Evolutionary conservation across 2,113 vertebrate species (phyloP), one percentile per base, ranked within the genome.

Genomic region (Xenopus laevis): DNA sequence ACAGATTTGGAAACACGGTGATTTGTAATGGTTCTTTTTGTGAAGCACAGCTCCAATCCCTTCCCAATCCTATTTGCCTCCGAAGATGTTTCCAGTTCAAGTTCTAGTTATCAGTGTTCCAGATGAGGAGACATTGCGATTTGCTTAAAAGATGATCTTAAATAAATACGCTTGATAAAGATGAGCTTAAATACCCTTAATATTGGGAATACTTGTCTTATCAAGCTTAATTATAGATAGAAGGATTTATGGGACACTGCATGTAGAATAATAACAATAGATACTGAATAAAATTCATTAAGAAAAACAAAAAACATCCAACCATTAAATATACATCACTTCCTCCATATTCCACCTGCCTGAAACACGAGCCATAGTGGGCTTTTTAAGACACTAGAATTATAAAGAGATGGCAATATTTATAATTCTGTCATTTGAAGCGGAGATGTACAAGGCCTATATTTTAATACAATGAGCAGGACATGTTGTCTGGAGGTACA

Each of bases 1-100:
- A 76, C 66, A 12, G 67, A 76, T 70, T 58, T 50, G 45, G 53
- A 62, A 76, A 76, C 74, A 69, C 70, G 18, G 74, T 70, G 59
- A 70, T 64, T 76, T 45, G 62, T 47, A 64, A 44, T 70, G 67
- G 62, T 62, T n/a, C 66, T 64, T 45, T 63, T 45, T 55, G 57
- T 62, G 23, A 70, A 76, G 67, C 55, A 59, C 57, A 12, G 58
- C 73, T 69, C 63, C 66, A 75, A 62, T 75, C 65, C 59, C 57
- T 44, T 50, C 52, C 73, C 16, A 77, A 77, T 77, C 67, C 66
- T 77, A 77, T 77, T 70, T 27, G 23, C 23, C 23, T 27, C 57
- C 64, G 66, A 77, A 70, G 74, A 77, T 60, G 60, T 63, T 70
- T 69, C 46, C 27, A 53, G 60, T 52, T 27, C 20, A 70, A 63